A percentile compares a stretch with the other conserved stretches of the same genome.
Conservation (phyloP, 2,888 invertebrate species). For the Dicyrtomina minuta region DNA sequence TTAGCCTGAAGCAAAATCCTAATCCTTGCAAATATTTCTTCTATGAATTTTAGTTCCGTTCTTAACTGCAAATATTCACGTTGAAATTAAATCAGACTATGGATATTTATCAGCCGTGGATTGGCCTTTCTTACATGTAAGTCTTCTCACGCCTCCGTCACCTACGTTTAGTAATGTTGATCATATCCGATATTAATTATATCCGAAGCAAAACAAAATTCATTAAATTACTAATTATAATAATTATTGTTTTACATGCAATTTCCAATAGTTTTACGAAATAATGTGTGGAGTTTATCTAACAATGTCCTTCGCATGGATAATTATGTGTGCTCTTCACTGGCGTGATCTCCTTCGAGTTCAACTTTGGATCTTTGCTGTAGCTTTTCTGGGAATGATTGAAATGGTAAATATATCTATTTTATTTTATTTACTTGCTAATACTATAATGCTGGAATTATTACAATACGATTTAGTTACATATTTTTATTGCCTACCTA, state of each 20-base stretch:
- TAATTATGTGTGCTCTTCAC: slow-evolving; percentile 76
- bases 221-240: too few relatives aligned
- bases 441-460: not conserved
- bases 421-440: not conserved
- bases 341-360: slow-evolving; percentile 89
- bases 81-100: slow-evolving; percentile 73
- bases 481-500: too few relatives aligned
- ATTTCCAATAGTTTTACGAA: slow-evolving; percentile 20
- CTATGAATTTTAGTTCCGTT: slow-evolving; percentile 45
- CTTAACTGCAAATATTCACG: slow-evolving; percentile 63
- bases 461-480: too few relatives aligned
- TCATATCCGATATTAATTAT: too few relatives aligned
- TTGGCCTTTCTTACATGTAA: slow-evolving; percentile 81
- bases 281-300: not conserved
- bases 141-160: slow-evolving; percentile 50
- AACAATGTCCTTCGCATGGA: slow-evolving; percentile 74
- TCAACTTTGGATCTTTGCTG: slow-evolving; percentile 95
- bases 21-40: too few relatives aligned
- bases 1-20: too few relatives aligned
- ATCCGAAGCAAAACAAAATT: too few relatives aligned
- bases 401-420: slow-evolving; percentile 62
- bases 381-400: slow-evolving; percentile 81
- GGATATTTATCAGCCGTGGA: slow-evolving; percentile 87
- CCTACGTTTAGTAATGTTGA: too few relatives aligned
- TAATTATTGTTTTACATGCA: not conserved